A percentile compares a stretch with the other conserved stretches of the same genome.
These are phyloP conservation scores for Artemia sp. DNA, from an alignment of 2,888 invertebrate genomes.

Conservation along the genomic window DNA sequence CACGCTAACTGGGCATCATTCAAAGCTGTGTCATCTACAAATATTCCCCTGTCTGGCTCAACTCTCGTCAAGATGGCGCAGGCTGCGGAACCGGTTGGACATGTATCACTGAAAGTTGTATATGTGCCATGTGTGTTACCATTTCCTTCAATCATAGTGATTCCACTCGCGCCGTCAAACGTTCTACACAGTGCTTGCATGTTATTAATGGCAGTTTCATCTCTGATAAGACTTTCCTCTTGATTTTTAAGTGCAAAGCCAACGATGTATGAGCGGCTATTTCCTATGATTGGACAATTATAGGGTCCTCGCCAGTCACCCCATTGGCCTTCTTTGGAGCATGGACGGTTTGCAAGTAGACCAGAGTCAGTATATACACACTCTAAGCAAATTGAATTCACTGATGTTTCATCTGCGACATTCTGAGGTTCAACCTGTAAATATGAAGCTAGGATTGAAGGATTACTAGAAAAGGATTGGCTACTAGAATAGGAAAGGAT, in stretches of 20 bases:
- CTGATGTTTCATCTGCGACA: neutral
- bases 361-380: neutral
- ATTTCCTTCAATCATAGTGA: neutral
- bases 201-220: neutral
- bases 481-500: too few relatives aligned
- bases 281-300: neutral
- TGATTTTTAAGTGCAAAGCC: conserved; percentile 13
- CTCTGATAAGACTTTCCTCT: neutral
- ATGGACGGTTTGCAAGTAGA: conserved; percentile 6
- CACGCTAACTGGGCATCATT: conserved; percentile 8
- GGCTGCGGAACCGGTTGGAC: neutral
- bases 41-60: neutral
- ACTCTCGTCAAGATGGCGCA: neutral
- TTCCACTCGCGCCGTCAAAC: neutral
- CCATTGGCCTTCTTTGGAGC: neutral
- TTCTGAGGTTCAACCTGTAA: neutral
- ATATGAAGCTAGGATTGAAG: neutral
- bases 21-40: conserved; percentile 3
- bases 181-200: neutral
- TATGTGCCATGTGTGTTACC: neutral
- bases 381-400: neutral
- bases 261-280: conserved; percentile 1
- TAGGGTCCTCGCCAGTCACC: conserved; percentile 12
- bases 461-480: too few relatives aligned
- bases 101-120: conserved; percentile 11